Conservation (phyloP, 2,888 invertebrate genomes). For the Ophion obscuratus region DNA sequence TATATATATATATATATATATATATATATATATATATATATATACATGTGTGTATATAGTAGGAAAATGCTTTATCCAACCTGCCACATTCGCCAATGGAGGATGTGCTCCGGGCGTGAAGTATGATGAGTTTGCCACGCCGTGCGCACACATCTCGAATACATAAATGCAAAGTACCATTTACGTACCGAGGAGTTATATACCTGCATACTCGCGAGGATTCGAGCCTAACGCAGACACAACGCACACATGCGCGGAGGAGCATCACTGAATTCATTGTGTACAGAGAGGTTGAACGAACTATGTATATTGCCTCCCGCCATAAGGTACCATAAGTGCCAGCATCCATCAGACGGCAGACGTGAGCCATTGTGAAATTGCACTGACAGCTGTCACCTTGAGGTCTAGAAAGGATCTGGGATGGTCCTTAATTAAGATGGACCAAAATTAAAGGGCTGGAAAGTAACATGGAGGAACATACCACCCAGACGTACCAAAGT, state of each 20-base stretch:
- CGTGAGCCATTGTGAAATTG: conserved; percentile 17
- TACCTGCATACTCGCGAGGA: neutral
- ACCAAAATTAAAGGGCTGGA: neutral
- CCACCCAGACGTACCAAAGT: neutral
- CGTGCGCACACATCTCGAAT: conserved; percentile 61
- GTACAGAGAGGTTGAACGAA: conserved; percentile 39
- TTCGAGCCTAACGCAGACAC: conserved; percentile 13
- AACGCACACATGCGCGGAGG: conserved; percentile 11
- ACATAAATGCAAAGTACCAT: conserved; percentile 59
- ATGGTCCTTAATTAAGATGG: neutral
- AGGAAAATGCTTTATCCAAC: conserved; percentile 51
- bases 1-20: conserved; percentile 12
- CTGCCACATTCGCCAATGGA: conserved; percentile 60
- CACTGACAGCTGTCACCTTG: conserved; percentile 9
- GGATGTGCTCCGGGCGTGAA: conserved; percentile 65
- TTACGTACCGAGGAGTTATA: conserved; percentile 20
- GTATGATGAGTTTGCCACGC: conserved; percentile 67
- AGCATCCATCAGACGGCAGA: conserved; percentile 14
- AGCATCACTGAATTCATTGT: conserved; percentile 34
- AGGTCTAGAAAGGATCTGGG: neutral
- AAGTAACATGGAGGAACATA: neutral
- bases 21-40: neutral
- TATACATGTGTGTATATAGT: conserved; percentile 17
- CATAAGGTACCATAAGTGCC: conserved; percentile 16
- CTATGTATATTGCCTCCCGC: conserved; percentile 4